Evolutionary conservation across 2,888 invertebrate genomes (phyloP).

Genomic region (Steinernema carpocapsae): DNA sequence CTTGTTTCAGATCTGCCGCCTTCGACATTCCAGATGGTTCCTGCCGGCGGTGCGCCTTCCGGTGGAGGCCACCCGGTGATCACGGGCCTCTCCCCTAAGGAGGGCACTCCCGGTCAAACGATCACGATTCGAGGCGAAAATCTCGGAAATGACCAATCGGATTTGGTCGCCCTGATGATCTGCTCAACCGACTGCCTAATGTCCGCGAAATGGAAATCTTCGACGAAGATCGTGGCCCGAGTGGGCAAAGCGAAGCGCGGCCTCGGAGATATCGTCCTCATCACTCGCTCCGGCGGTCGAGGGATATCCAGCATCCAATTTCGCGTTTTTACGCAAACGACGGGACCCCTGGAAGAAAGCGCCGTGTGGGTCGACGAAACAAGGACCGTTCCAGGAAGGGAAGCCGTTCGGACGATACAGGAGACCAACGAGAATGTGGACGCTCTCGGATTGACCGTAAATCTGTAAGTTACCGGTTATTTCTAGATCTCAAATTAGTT

Average conservation of each 20-base stretch:
- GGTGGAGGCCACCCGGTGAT: too few relatives aligned
- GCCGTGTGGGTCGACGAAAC: slow-evolving; percentile 99
- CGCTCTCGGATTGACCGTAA: slow-evolving; percentile 59
- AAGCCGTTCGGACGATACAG: slow-evolving; percentile 55
- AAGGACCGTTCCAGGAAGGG: slow-evolving; percentile 71
- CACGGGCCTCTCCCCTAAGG: slow-evolving; percentile 97
- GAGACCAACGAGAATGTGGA: slow-evolving; percentile 59
- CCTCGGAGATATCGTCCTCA: slow-evolving; percentile 87
- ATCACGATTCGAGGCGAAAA: slow-evolving; percentile 85
- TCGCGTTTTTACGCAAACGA: slow-evolving; percentile 76
- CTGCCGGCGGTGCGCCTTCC: not conserved
- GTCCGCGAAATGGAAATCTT: slow-evolving; percentile 90
- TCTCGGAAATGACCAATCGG: slow-evolving; percentile 83
- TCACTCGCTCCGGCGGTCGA: slow-evolving; percentile 83
- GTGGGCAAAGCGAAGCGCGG: slow-evolving; percentile 86
- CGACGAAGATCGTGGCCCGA: slow-evolving; percentile 93
- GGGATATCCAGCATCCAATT: slow-evolving; percentile 72
- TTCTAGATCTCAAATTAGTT: too few relatives aligned
- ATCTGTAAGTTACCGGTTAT: slow-evolving; percentile 45
- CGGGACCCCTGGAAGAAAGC: slow-evolving; percentile 87
- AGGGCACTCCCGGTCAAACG: slow-evolving; percentile 77
- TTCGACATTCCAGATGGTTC: not conserved
- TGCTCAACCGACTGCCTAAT: slow-evolving; percentile 93
- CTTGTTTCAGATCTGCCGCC: too few relatives aligned
- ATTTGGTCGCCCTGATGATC: slow-evolving; percentile 83